Percentiles rank a stretch among this genome's conserved stretches.
phyloP scores from a whole-genome alignment of 1,140 invertebrate genomes.

The Branchinecta lynchi region DNA sequence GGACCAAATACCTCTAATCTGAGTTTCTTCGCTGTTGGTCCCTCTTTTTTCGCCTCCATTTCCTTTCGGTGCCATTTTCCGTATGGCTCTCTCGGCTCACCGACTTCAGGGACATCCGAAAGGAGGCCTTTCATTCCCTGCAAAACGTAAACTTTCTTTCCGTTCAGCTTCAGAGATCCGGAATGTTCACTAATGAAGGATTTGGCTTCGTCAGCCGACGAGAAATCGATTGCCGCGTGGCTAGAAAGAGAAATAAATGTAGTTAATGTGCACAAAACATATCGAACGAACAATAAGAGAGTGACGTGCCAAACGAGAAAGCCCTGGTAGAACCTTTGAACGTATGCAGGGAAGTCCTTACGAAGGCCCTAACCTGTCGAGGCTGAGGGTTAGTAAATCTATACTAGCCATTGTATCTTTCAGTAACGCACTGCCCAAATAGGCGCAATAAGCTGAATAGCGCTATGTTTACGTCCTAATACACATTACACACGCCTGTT shows the following conservation, averaged over 20 bases:
- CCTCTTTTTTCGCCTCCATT: neutral
- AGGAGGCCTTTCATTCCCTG: neutral
- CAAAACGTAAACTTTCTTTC: constrained; percentile 1
- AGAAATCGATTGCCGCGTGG: constrained; percentile 7
- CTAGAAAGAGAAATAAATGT: neutral
- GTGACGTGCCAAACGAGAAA: no score
- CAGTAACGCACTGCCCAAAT: no score
- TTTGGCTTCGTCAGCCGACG: neutral
- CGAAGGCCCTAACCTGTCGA: no score
- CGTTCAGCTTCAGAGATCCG: neutral
- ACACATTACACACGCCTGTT: no score
- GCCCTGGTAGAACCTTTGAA: no score
- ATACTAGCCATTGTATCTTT: no score
- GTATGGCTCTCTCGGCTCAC: neutral
- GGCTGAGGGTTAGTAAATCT: no score
- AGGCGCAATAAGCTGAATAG: no score
- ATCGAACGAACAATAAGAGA: no score
- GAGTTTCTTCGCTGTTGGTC: neutral
- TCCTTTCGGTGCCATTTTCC: neutral
- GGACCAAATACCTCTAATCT: neutral
- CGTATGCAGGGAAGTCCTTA: no score
- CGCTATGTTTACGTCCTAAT: no score
- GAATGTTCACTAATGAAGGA: neutral
- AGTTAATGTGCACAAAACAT: no score
- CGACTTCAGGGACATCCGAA: constrained; percentile 6